Evolutionary conservation across 2,113 vertebrate species (phyloP).

Genomic region (Bombycilla garrulus): DNA sequence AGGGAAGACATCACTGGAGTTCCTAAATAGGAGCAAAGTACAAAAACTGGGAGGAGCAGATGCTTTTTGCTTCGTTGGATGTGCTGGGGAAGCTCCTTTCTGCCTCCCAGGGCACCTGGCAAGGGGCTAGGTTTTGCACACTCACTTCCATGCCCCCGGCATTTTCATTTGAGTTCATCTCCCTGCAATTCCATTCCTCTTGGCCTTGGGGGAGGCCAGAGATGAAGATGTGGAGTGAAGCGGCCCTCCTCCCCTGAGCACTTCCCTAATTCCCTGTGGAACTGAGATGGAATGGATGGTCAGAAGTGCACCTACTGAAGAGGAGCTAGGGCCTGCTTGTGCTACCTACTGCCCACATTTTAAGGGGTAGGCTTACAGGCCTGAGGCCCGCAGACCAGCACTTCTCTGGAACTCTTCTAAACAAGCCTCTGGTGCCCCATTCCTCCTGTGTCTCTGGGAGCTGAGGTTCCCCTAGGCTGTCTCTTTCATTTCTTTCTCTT

Average conservation of each 20-base stretch:
- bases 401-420: slow-evolving; percentile 16
- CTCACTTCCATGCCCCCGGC: slow-evolving; percentile 55
- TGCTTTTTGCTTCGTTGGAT: background rate
- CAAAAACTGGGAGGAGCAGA: background rate
- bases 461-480: slow-evolving; percentile 21
- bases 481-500: slow-evolving; percentile 23
- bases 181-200: slow-evolving; percentile 28
- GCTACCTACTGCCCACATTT: slow-evolving; percentile 5
- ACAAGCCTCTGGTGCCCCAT: background rate
- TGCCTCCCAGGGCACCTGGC: background rate
- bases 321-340: slow-evolving; percentile 62
- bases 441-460: background rate
- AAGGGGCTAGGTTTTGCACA: slow-evolving; percentile 35
- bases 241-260: slow-evolving; percentile 31
- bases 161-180: slow-evolving; percentile 71
- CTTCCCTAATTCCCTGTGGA: slow-evolving; percentile 62
- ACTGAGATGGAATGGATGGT: slow-evolving; percentile 56
- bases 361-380: slow-evolving; percentile 6
- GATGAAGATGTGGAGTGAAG: slow-evolving; percentile 73
- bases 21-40: background rate
- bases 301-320: slow-evolving; percentile 67
- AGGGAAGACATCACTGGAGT: background rate
- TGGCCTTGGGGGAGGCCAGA: slow-evolving; percentile 56
- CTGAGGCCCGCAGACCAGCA: slow-evolving; percentile 21
- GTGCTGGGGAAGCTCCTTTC: background rate